Percentiles rank a stretch among this genome's conserved stretches.
Conservation (phyloP, 2,797 vertebrate species). For the Tachyglossus aculeatus region DNA sequence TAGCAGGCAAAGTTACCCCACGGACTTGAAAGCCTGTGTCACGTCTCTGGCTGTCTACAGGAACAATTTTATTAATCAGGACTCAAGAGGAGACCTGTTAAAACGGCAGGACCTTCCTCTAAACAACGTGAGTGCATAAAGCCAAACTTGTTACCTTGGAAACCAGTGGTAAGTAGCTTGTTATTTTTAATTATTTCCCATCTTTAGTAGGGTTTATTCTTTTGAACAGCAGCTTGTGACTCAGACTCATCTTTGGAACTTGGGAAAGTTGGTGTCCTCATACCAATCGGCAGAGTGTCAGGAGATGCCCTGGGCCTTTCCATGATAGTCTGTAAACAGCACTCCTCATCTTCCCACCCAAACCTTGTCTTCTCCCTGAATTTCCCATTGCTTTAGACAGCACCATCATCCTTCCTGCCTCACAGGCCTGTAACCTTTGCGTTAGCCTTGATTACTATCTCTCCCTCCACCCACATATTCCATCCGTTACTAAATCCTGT, state of each 20-base stretch:
- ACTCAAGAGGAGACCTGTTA: constrained; percentile 13
- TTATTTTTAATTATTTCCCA: constrained; percentile 9
- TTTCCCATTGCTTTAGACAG: too few species aligned
- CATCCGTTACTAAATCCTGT: too few species aligned
- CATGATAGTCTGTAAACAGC: not conserved
- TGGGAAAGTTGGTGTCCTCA: not conserved
- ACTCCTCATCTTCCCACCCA: too few species aligned
- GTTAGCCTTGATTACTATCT: too few species aligned
- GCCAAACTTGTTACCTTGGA: not conserved
- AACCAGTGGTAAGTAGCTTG: not conserved
- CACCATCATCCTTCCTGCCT: too few species aligned
- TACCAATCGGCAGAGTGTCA: not conserved
- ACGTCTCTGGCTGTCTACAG: constrained; percentile 21
- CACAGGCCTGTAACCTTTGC: too few species aligned
- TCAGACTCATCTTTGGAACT: not conserved
- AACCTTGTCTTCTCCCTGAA: too few species aligned
- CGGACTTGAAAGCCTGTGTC: constrained; percentile 10
- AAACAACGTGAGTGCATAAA: not conserved
- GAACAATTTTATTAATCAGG: constrained; percentile 1
- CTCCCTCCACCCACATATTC: too few species aligned
- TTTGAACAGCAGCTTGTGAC: not conserved
- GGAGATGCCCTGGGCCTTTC: not conserved
- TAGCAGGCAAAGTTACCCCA: constrained; percentile 12
- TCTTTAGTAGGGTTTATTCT: not conserved
- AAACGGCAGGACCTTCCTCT: constrained; percentile 20